Conservation (phyloP, 1,140 invertebrate genomes). For the Drosophila lacertosa region DNA sequence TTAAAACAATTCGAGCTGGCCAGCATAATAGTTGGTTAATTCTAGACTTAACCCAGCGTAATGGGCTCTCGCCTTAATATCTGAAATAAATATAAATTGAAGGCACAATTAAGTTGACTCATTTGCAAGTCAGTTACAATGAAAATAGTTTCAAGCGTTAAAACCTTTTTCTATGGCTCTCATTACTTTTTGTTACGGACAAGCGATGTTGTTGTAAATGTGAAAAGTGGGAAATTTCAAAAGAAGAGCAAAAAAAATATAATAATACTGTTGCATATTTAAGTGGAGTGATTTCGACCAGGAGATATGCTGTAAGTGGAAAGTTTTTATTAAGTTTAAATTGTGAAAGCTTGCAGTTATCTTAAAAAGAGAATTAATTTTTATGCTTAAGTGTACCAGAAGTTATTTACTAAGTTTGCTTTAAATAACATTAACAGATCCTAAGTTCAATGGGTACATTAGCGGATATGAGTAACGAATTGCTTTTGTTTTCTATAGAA, state of each 20-base stretch:
- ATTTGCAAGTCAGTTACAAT: constrained; percentile 27
- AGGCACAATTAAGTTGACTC: constrained; percentile 28
- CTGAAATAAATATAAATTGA: constrained; percentile 38
- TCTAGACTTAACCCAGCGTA: constrained; percentile 11
- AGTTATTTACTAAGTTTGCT: too few species aligned
- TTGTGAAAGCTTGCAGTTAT: too few species aligned
- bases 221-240: constrained; percentile 15
- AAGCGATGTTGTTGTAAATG: constrained; percentile 39
- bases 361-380: too few species aligned
- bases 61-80: neutral
- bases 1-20: constrained; percentile 22
- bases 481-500: too few species aligned
- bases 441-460: too few species aligned
- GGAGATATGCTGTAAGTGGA: neutral
- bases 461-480: too few species aligned
- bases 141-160: constrained; percentile 21
- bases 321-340: too few species aligned
- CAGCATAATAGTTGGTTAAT: constrained; percentile 30
- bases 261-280: too few species aligned
- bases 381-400: too few species aligned
- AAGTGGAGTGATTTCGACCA: neutral
- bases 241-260: neutral
- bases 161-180: constrained; percentile 26
- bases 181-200: constrained; percentile 43
- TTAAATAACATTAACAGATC: too few species aligned